Percentiles rank a stretch among this genome's conserved stretches.
These are phyloP conservation scores for Vulpes lagopus DNA, from an alignment of 2,113 vertebrate species.

Conservation along the genomic window DNA sequence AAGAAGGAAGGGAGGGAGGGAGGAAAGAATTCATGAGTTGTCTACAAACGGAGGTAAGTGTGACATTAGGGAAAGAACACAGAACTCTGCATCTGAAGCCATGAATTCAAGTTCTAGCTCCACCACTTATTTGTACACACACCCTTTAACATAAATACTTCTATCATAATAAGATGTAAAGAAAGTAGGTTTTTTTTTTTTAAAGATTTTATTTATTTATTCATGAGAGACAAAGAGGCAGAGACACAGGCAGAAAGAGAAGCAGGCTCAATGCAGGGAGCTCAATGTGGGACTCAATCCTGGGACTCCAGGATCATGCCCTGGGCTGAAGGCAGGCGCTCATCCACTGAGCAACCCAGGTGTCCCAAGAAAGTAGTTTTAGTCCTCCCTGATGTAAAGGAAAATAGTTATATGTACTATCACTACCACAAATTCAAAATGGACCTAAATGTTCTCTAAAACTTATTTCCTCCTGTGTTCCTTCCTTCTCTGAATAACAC, in stretches of 20 bases:
- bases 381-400: neutral
- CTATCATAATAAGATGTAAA: neutral
- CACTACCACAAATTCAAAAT: neutral
- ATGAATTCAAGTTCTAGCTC: conserved; percentile 24
- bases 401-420: neutral
- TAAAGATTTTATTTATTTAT: too few species aligned
- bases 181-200: neutral
- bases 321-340: too few species aligned
- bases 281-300: too few species aligned
- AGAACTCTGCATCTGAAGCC: neutral
- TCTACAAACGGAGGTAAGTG: neutral
- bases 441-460: neutral
- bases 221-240: too few species aligned
- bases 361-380: neutral
- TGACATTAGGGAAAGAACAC: neutral
- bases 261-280: too few species aligned
- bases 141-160: neutral
- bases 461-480: neutral
- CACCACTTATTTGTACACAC: neutral
- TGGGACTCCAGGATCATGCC: too few species aligned
- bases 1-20: neutral
- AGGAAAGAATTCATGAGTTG: neutral
- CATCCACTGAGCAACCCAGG: too few species aligned
- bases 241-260: too few species aligned
- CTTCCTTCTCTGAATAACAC: neutral